A percentile compares a stretch with the other conserved stretches of the same genome.
Evolutionary conservation across 2,888 invertebrate genomes (phyloP).

Genomic region (Charanyca ferruginea): DNA sequence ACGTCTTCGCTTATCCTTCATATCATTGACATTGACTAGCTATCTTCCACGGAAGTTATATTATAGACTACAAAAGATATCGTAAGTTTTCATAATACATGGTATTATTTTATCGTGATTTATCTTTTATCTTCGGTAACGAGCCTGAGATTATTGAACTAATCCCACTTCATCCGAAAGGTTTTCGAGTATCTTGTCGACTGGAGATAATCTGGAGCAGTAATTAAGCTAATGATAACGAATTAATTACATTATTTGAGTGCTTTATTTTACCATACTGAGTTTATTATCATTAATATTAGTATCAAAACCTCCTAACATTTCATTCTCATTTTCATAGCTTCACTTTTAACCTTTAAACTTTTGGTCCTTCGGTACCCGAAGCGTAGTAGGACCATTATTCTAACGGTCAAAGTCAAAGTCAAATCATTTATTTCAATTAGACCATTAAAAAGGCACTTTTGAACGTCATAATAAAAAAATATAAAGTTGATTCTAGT

Average conservation of each 20-base stretch:
- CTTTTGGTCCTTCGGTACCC: not conserved
- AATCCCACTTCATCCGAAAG: slow-evolving; percentile 33
- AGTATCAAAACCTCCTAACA: no score
- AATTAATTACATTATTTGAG: not conserved
- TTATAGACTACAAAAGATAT: not conserved
- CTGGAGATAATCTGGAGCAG: slow-evolving; percentile 20
- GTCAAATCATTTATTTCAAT: no score
- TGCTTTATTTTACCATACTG: not conserved
- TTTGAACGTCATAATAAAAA: no score
- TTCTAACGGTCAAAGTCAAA: no score
- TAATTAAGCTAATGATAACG: slow-evolving; percentile 21
- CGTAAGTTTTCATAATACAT: not conserved
- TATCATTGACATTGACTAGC: not conserved
- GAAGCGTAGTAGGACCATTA: not conserved
- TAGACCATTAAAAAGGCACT: no score
- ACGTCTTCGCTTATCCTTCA: not conserved
- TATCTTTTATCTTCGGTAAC: slow-evolving; percentile 27
- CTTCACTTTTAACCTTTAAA: not conserved
- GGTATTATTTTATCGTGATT: slow-evolving; percentile 16
- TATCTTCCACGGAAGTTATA: not conserved
- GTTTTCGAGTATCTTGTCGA: slow-evolving; percentile 22
- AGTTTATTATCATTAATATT: no score
- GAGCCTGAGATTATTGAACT: slow-evolving; percentile 26
- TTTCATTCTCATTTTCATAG: not conserved
- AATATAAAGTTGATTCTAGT: no score